Evolutionary conservation across 2,888 invertebrate genomes (phyloP), one percentile per base, ranked within the genome.

Genomic region (Synergus laeviventris): DNA sequence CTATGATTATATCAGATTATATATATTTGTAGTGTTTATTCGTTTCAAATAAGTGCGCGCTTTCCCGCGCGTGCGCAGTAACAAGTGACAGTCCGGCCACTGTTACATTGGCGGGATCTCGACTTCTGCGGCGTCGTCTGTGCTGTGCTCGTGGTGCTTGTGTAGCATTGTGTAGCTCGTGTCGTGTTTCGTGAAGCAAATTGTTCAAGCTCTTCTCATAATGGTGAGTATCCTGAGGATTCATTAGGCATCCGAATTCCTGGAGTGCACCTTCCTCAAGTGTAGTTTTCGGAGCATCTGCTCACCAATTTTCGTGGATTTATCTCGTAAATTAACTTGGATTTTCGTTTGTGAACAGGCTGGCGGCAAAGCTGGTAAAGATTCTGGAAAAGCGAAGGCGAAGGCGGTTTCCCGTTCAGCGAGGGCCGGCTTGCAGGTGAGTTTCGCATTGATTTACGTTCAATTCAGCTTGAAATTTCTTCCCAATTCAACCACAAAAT

Each of bases 331-430:
- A 92, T 93, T 93, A 93, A 93, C 84, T 66, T 77, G 66, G 78
- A 84, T 87, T 87, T 86, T 85, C 78, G 81, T 85, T 82, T 86
- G 79, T 70, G 82, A 86, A 86, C 93, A 97, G 99, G 99, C 99
- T 94, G 99, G 99, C 92, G 99, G 99, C 91, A 99, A 99, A 96
- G 99, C 99, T 92, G 99, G 99, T 91, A 99, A 99, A 94, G 99
- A 99, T 94, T 98, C 99, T 83, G 99, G 99, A 90, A 99, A 99
- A 94, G 97, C 98, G 76, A 99, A 99, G 94, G 97, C 98, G 84
- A 99, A 99, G 94, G 98, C 99, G 87, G 99, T 99, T 86, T 99
- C 99, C 82, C 95, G 99, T 91, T 99, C 99, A 83, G 99, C 99
- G 81, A 95, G 99, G 90, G 99, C 99, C 89, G 99, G 99, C 87